Conservation (phyloP, 2,797 vertebrate species). For the Muraenolepis orangiensis region DNA sequence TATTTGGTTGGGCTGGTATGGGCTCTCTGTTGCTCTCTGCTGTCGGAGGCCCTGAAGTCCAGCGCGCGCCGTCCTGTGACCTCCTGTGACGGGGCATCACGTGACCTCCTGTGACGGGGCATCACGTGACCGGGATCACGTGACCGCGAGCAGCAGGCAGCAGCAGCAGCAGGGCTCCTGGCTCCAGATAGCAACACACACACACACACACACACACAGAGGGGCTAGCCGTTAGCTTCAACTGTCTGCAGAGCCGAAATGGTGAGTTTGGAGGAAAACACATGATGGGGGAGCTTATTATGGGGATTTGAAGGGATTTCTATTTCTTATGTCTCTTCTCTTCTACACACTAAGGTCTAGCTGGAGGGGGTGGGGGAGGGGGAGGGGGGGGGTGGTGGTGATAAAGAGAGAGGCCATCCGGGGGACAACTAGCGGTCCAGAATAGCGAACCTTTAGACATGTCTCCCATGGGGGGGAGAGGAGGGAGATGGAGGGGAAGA, state of each 20-base stretch:
- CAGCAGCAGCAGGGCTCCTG: constrained; percentile 28
- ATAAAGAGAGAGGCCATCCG: neutral
- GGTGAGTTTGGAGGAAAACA: constrained; percentile 60
- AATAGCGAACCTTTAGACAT: neutral
- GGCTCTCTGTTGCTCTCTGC: too few species aligned
- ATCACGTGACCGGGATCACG: constrained; percentile 49
- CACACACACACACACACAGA: neutral
- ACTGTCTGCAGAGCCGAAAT: constrained; percentile 68
- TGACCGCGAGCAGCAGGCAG: too few species aligned
- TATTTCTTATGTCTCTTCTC: too few species aligned
- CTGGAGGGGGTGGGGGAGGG: too few species aligned
- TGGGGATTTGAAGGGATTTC: neutral
- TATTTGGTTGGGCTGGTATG: neutral
- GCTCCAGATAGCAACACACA: constrained; percentile 39
- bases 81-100: constrained; percentile 49
- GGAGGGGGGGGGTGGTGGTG: too few species aligned
- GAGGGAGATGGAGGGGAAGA: neutral
- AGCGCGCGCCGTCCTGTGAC: neutral
- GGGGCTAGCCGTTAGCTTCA: constrained; percentile 67
- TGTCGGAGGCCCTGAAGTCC: too few species aligned
- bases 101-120: constrained; percentile 34
- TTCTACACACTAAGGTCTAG: neutral
- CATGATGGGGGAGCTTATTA: neutral
- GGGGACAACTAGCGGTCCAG: neutral
- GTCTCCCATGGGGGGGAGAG: too few species aligned